These are phyloP conservation scores for Pharmacophagus antenor DNA, from an alignment of 2,888 invertebrate genomes.

Conservation along the genomic window DNA sequence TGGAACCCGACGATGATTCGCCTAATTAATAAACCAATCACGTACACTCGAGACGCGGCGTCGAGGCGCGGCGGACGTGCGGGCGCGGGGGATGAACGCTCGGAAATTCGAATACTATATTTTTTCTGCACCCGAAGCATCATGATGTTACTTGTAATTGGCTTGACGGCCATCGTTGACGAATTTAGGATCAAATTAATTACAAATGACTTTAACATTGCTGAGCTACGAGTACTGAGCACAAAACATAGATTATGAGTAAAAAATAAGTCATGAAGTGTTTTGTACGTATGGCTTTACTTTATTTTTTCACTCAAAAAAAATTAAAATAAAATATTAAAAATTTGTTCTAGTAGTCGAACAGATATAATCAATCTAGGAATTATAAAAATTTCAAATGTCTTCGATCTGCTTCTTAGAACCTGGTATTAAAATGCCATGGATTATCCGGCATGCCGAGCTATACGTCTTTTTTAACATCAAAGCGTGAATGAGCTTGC, in stretches of 20 bases:
- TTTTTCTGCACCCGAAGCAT: slow-evolving; percentile 75
- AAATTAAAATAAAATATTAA: slow-evolving; percentile 44
- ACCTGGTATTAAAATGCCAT: slow-evolving; percentile 28
- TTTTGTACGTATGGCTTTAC: slow-evolving; percentile 44
- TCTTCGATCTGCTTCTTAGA: slow-evolving; percentile 40
- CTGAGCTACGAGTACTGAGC: slow-evolving; percentile 47
- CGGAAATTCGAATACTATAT: slow-evolving; percentile 78
- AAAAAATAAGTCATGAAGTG: slow-evolving; percentile 49
- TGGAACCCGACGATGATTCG: slow-evolving; percentile 72
- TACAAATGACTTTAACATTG: slow-evolving; percentile 50
- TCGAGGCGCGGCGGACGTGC: slow-evolving; percentile 78
- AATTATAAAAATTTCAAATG: slow-evolving; percentile 53
- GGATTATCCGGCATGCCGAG: slow-evolving; percentile 21
- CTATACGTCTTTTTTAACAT: slow-evolving; percentile 48
- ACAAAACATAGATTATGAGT: slow-evolving; percentile 34
- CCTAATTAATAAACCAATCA: slow-evolving; percentile 82
- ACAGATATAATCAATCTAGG: slow-evolving; percentile 52
- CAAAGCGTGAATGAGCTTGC: slow-evolving; percentile 50
- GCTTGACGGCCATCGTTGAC: slow-evolving; percentile 69
- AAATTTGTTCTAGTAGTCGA: slow-evolving; percentile 40
- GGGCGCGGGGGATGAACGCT: slow-evolving; percentile 78
- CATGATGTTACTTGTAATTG: slow-evolving; percentile 76
- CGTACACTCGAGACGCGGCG: slow-evolving; percentile 80
- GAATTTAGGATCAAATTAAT: slow-evolving; percentile 65
- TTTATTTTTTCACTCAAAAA: slow-evolving; percentile 40